These are phyloP conservation scores for Dreissena polymorpha DNA, from an alignment of 1,140 invertebrate species.

Conservation along the genomic window DNA sequence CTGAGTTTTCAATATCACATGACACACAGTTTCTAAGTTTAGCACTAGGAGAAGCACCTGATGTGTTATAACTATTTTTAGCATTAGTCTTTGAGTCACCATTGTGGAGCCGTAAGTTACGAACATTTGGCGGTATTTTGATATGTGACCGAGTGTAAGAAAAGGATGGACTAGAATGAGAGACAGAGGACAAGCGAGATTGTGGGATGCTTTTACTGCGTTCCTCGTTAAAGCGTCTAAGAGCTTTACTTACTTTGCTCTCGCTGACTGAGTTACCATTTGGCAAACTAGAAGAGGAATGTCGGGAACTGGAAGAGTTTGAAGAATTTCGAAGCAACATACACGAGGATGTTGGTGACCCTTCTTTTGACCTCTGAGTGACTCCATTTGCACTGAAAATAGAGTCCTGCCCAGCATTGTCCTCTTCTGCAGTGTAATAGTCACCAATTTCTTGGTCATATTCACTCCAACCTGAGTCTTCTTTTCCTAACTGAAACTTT, in stretches of 20 bases:
- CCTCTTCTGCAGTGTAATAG: background rate
- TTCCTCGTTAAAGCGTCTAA: constrained; percentile 49
- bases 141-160: constrained; percentile 26
- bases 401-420: background rate
- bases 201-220: constrained; percentile 53
- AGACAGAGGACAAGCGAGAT: constrained; percentile 47
- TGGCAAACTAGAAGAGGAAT: background rate
- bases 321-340: background rate
- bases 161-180: constrained; percentile 33
- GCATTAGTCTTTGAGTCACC: constrained; percentile 19
- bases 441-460: constrained; percentile 15
- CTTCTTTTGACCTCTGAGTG: background rate
- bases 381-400: constrained; percentile 9
- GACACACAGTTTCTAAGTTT: constrained; percentile 58
- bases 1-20: constrained; percentile 53
- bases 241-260: constrained; percentile 52
- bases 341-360: background rate
- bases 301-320: constrained; percentile 17
- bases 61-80: constrained; percentile 31
- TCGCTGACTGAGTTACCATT: constrained; percentile 43
- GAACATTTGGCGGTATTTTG: constrained; percentile 47
- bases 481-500: background rate
- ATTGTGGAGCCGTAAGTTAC: constrained; percentile 17
- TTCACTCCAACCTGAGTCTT: constrained; percentile 45
- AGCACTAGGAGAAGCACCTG: constrained; percentile 51